These are phyloP conservation scores for Sebastes flavidus DNA, from an alignment of 2,797 vertebrate genomes.

Conservation along the genomic window DNA sequence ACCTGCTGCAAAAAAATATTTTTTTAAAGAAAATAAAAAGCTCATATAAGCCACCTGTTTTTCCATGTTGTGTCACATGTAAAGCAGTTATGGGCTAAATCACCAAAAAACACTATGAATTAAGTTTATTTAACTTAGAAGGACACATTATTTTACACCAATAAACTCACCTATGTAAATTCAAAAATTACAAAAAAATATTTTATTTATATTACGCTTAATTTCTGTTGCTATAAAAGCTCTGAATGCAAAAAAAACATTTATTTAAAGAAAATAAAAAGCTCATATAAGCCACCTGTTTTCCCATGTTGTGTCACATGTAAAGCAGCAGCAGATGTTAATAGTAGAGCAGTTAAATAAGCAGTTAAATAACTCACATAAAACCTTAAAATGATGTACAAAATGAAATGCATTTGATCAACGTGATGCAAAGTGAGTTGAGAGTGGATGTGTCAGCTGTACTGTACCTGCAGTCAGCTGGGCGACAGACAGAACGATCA, in stretches of 20 bases:
- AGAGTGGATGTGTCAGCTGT: not conserved
- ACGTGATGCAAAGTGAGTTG: not conserved
- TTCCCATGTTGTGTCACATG: not conserved
- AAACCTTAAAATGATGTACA: too few species aligned
- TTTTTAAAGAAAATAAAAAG: too few species aligned
- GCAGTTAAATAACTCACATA: too few species aligned
- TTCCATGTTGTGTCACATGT: too few species aligned
- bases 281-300: too few species aligned
- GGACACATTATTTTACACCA: not conserved
- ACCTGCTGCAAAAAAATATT: too few species aligned
- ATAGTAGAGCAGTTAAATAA: not conserved
- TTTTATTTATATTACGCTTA: accelerated
- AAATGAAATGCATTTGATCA: not conserved
- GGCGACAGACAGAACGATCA: conserved; percentile 78
- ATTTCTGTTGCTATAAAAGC: accelerated
- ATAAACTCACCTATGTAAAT: not conserved
- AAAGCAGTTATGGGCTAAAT: not conserved
- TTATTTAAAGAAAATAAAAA: not conserved
- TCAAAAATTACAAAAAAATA: not conserved
- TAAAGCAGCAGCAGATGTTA: not conserved
- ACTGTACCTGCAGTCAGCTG: conserved; percentile 81
- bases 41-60: too few species aligned
- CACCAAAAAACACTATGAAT: not conserved
- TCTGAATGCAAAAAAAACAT: not conserved
- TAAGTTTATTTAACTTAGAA: not conserved